These are phyloP conservation scores for Drosophila sproati DNA, from an alignment of 1,140 invertebrate species.

Conservation along the genomic window DNA sequence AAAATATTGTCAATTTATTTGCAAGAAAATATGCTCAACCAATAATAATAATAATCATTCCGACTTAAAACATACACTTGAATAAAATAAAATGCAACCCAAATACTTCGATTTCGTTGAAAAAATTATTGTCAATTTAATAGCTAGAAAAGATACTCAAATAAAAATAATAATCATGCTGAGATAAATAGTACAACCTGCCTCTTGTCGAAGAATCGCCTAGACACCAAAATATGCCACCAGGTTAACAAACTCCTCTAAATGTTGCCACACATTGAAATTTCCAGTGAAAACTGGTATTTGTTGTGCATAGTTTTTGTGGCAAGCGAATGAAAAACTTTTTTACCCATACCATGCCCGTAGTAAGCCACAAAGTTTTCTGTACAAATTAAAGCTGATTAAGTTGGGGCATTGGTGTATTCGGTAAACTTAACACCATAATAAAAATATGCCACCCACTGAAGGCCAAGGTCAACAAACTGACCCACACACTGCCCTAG, in stretches of 20 bases:
- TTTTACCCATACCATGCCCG: neutral
- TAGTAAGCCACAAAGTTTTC: neutral
- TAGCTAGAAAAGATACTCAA: neutral
- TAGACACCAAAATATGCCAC: neutral
- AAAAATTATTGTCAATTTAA: neutral
- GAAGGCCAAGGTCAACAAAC: slow-evolving; percentile 27
- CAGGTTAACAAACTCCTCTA: neutral
- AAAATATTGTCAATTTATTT: neutral
- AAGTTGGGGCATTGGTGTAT: slow-evolving; percentile 10
- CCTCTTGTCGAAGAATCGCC: neutral
- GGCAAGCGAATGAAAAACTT: too few relatives aligned
- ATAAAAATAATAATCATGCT: neutral
- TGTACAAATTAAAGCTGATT: neutral
- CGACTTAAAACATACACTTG: too few relatives aligned
- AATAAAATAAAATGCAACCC: neutral
- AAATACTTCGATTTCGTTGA: neutral
- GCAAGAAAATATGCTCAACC: neutral
- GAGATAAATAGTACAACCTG: too few relatives aligned
- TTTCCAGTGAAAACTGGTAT: slow-evolving; percentile 3
- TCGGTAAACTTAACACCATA: neutral
- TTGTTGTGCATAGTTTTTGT: neutral
- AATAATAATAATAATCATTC: neutral
- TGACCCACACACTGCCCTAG: neutral
- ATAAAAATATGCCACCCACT: neutral
- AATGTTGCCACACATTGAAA: slow-evolving; percentile 1